Percentiles rank a stretch among this genome's conserved stretches.
Conservation (phyloP, 2,113 vertebrate genomes). For the Hypanus sabinus region DNA sequence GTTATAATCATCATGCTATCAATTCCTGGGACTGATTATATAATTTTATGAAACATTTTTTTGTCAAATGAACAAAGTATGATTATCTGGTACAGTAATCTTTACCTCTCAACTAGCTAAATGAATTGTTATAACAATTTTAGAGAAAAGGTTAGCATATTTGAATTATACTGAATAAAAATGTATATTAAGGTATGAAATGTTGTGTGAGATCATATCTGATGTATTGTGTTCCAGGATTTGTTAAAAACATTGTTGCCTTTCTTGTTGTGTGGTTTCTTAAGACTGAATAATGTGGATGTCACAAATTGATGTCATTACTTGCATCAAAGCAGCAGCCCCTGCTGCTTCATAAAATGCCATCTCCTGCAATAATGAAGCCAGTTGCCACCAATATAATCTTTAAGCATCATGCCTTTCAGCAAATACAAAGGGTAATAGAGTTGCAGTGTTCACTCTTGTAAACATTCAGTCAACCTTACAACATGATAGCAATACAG, state of each 20-base stretch:
- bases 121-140: constrained; percentile 5
- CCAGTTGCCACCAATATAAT: constrained; percentile 31
- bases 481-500: background rate
- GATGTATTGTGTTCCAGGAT: background rate
- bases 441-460: constrained; percentile 35
- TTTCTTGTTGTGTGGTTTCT: background rate
- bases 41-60: constrained; percentile 12
- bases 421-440: constrained; percentile 38
- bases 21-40: constrained; percentile 17
- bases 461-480: background rate
- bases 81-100: background rate
- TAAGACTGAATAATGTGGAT: constrained; percentile 25
- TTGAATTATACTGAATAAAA: background rate
- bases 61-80: constrained; percentile 19
- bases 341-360: constrained; percentile 35
- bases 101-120: background rate
- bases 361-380: constrained; percentile 32
- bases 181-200: background rate
- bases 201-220: background rate
- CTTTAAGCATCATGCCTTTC: constrained; percentile 1
- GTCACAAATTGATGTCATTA: constrained; percentile 27
- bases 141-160: background rate
- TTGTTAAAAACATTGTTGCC: background rate
- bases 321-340: constrained; percentile 29
- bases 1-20: constrained; percentile 1